These are phyloP conservation scores for Podargus strigoides DNA, from an alignment of 2,797 vertebrate species.

Conservation along the genomic window DNA sequence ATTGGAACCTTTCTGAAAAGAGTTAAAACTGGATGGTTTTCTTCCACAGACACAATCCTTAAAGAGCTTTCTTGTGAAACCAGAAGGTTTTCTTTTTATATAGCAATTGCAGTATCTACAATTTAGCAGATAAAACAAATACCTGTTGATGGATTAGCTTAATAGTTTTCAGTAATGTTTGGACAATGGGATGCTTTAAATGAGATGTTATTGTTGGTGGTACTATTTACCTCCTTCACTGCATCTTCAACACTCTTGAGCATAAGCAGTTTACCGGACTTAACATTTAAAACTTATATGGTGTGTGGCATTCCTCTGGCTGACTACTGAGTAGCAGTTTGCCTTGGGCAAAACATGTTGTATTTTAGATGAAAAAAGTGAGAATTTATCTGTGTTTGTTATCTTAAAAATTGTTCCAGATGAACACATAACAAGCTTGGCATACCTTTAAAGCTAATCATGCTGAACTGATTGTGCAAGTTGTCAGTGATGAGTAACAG, in stretches of 20 bases:
- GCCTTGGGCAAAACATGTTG: background rate
- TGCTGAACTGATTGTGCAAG: background rate
- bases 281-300: background rate
- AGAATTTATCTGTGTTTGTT: background rate
- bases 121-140: background rate
- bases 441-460: background rate
- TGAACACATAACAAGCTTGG: background rate
- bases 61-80: background rate
- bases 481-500: background rate
- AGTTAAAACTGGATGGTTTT: background rate
- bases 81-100: background rate
- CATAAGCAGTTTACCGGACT: background rate
- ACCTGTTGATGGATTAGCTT: background rate
- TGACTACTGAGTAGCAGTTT: background rate
- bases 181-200: background rate
- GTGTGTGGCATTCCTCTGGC: background rate
- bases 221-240: background rate
- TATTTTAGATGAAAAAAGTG: background rate
- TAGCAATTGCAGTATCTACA: background rate
- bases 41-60: background rate
- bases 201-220: background rate
- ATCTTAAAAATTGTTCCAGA: background rate
- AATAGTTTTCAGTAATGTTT: rapidly evolving
- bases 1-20: background rate
- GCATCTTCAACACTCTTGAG: background rate